A percentile compares a stretch with the other conserved stretches of the same genome.
These are phyloP conservation scores for Tetramorium bicarinatum DNA, from an alignment of 2,888 invertebrate genomes.

Conservation along the genomic window DNA sequence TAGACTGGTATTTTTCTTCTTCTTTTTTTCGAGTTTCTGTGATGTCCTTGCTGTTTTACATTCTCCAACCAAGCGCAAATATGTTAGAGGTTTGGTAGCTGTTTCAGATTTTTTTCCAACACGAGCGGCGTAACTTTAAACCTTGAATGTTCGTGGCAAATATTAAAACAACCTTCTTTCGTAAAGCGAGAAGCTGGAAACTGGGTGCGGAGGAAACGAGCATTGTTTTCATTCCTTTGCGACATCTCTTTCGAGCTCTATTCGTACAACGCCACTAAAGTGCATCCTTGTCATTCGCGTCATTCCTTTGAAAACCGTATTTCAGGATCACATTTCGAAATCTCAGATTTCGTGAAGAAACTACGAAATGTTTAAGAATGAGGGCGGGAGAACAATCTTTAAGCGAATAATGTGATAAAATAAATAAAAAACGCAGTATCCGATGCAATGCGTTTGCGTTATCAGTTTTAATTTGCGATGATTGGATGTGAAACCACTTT, in stretches of 20 bases:
- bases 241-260: constrained; percentile 30
- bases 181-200: constrained; percentile 28
- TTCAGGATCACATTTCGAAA: not conserved
- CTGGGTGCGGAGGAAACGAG: constrained; percentile 29
- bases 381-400: not conserved
- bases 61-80: constrained; percentile 11
- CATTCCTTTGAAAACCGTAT: constrained; percentile 5
- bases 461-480: constrained; percentile 28
- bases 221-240: constrained; percentile 66
- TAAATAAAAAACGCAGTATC: not conserved
- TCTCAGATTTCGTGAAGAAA: not conserved
- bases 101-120: constrained; percentile 21
- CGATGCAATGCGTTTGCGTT: not conserved
- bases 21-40: constrained; percentile 36
- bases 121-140: constrained; percentile 55
- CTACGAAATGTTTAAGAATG: constrained; percentile 1
- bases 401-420: not conserved
- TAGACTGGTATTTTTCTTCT: constrained; percentile 23
- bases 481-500: constrained; percentile 31
- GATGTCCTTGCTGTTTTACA: not conserved
- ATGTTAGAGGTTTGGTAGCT: not conserved
- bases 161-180: constrained; percentile 60
- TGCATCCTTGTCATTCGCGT: constrained; percentile 4
- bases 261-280: constrained; percentile 33
- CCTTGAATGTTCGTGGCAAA: constrained; percentile 44